phyloP scores from a whole-genome alignment of 2,113 vertebrate genomes.

The Atherinomorus stipes region DNA sequence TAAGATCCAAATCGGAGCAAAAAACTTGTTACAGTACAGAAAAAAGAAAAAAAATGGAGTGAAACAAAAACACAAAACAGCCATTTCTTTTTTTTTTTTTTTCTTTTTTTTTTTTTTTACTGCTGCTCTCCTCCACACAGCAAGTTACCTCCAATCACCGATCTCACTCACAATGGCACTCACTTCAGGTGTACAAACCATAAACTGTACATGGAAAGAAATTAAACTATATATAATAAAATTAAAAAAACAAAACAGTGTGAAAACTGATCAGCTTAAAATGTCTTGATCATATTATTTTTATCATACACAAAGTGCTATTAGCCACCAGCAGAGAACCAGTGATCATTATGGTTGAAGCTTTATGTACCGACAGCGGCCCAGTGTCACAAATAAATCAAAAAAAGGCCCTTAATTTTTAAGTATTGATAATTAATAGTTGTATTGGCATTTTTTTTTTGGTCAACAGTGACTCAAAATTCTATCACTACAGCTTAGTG shows the following conservation, averaged over 20 bases:
- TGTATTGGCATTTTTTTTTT: neutral
- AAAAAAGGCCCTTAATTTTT: slow-evolving; percentile 29
- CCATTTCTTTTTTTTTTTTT: too few species aligned
- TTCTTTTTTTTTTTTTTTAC: too few species aligned
- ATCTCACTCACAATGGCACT: slow-evolving; percentile 52
- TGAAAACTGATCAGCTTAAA: slow-evolving; percentile 59
- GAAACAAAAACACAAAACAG: slow-evolving; percentile 30
- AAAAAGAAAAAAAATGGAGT: slow-evolving; percentile 51
- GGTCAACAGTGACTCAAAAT: slow-evolving; percentile 10
- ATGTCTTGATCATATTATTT: slow-evolving; percentile 33
- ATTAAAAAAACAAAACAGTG: slow-evolving; percentile 54
- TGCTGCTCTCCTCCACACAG: slow-evolving; percentile 22
- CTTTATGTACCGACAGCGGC: slow-evolving; percentile 35
- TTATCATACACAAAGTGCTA: slow-evolving; percentile 72
- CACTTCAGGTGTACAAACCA: slow-evolving; percentile 34
- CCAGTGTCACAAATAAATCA: neutral
- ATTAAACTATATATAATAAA: slow-evolving; percentile 51
- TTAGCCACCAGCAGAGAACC: slow-evolving; percentile 66
- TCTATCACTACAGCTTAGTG: neutral
- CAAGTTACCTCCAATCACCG: slow-evolving; percentile 43
- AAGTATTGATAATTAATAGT: neutral
- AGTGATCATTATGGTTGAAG: slow-evolving; percentile 59
- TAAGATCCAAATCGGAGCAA: slow-evolving; percentile 52
- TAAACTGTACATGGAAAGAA: slow-evolving; percentile 68
- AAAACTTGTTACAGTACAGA: slow-evolving; percentile 56